A percentile compares a stretch with the other conserved stretches of the same genome.
These are phyloP conservation scores for Anthonomus grandis DNA, from an alignment of 1,140 invertebrate genomes.

Conservation along the genomic window DNA sequence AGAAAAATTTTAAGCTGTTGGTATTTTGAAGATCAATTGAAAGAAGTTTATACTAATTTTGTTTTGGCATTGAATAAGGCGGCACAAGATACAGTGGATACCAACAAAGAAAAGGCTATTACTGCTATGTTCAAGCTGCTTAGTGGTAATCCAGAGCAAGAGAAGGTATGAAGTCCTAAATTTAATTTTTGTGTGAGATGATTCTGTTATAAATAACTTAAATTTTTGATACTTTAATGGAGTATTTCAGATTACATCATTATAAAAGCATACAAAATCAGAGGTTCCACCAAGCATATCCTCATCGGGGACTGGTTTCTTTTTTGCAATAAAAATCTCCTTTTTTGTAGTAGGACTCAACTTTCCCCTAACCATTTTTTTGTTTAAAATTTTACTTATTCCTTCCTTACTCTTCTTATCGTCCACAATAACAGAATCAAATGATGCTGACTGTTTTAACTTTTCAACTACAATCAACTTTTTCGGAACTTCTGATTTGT, in stretches of 20 bases:
- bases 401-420: not conserved
- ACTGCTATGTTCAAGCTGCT: constrained; percentile 76
- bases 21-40: constrained; percentile 84
- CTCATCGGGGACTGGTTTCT: not conserved
- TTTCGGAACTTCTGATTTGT: no score
- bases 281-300: no score
- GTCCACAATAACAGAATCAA: not conserved
- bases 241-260: no score
- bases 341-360: constrained; percentile 1
- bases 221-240: not conserved
- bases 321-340: constrained; percentile 4
- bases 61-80: constrained; percentile 61
- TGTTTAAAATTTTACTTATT: not conserved
- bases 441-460: not conserved
- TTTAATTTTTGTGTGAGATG: not conserved
- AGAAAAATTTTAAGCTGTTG: constrained; percentile 60
- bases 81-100: constrained; percentile 68
- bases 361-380: not conserved
- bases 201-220: not conserved
- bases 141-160: constrained; percentile 81
- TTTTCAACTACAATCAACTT: constrained; percentile 7
- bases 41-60: constrained; percentile 70
- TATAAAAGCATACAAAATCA: constrained; percentile 6
- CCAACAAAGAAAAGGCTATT: constrained; percentile 80
- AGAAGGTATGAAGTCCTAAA: constrained; percentile 75